Conservation (phyloP, 2,113 vertebrate species). For the Cyprinodon tularosa region DNA sequence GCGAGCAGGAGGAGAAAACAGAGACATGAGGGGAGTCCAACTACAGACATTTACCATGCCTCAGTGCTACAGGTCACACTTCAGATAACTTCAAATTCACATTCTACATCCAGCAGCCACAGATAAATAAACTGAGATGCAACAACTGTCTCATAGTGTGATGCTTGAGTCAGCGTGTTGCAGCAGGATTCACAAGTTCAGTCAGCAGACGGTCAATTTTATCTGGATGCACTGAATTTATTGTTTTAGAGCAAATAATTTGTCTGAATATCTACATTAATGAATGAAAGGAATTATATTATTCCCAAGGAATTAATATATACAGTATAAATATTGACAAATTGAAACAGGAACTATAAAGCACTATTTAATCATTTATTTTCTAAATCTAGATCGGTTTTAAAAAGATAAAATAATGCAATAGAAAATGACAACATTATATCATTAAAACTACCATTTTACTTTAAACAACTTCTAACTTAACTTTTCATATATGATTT, state of each 20-base stretch:
- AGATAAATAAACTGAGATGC: slow-evolving; percentile 3
- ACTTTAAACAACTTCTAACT: too few relatives aligned
- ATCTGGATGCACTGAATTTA: not conserved
- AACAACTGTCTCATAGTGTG: not conserved
- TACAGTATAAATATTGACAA: not conserved
- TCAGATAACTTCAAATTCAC: slow-evolving; percentile 1
- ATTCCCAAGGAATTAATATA: not conserved
- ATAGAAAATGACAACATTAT: not conserved
- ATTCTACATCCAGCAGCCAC: slow-evolving; percentile 11
- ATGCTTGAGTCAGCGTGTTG: not conserved
- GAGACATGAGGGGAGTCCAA: not conserved
- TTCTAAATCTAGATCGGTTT: not conserved
- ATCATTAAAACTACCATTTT: too few relatives aligned
- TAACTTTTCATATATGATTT: not conserved
- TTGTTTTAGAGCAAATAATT: too few relatives aligned
- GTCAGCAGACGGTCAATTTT: not conserved
- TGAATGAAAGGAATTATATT: not conserved
- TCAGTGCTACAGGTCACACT: slow-evolving; percentile 14
- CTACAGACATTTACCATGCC: slow-evolving; percentile 28
- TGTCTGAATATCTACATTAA: not conserved
- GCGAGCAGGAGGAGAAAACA: slow-evolving; percentile 17
- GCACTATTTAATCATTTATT: not conserved
- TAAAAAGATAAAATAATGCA: not conserved
- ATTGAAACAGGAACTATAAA: not conserved
- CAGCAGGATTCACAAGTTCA: not conserved